Conservation (phyloP, 2,888 invertebrate genomes). For the Cosmorhoe ocellata region DNA sequence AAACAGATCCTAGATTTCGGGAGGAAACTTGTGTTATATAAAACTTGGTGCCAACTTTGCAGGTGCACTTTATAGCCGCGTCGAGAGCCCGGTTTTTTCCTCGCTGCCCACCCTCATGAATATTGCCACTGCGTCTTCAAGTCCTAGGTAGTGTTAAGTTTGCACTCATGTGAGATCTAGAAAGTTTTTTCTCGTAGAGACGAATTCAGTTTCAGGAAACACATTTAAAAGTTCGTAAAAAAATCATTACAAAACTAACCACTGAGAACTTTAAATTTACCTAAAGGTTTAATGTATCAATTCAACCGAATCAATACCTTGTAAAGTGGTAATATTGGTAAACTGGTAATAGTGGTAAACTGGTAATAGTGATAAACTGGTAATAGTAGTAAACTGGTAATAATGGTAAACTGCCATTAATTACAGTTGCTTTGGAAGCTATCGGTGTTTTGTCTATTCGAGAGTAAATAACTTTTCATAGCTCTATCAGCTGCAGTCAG, state of each 20-base stretch:
- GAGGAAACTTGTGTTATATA: slow-evolving; percentile 68
- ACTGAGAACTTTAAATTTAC: too few relatives aligned
- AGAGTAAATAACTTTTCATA: background rate
- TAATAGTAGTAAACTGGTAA: too few relatives aligned
- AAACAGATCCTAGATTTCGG: slow-evolving; percentile 40
- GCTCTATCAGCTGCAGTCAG: slow-evolving; percentile 5
- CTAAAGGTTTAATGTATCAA: too few relatives aligned
- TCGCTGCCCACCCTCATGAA: slow-evolving; percentile 40
- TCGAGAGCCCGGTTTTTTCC: slow-evolving; percentile 58
- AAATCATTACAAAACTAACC: too few relatives aligned
- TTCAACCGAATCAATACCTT: too few relatives aligned
- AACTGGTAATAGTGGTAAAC: too few relatives aligned
- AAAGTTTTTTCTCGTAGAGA: background rate
- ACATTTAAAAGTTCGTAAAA: too few relatives aligned
- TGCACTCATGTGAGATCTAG: slow-evolving; percentile 1
- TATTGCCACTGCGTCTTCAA: slow-evolving; percentile 37
- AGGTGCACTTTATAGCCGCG: slow-evolving; percentile 67
- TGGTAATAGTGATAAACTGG: too few relatives aligned
- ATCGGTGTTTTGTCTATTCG: background rate
- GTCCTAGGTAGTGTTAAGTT: slow-evolving; percentile 21
- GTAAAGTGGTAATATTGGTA: too few relatives aligned
- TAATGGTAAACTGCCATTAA: too few relatives aligned
- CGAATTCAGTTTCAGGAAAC: background rate
- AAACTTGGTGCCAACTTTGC: slow-evolving; percentile 62
- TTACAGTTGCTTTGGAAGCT: too few relatives aligned